Evolutionary conservation across 2,797 vertebrate genomes (phyloP).

Genomic region (Graptemys geographica): DNA sequence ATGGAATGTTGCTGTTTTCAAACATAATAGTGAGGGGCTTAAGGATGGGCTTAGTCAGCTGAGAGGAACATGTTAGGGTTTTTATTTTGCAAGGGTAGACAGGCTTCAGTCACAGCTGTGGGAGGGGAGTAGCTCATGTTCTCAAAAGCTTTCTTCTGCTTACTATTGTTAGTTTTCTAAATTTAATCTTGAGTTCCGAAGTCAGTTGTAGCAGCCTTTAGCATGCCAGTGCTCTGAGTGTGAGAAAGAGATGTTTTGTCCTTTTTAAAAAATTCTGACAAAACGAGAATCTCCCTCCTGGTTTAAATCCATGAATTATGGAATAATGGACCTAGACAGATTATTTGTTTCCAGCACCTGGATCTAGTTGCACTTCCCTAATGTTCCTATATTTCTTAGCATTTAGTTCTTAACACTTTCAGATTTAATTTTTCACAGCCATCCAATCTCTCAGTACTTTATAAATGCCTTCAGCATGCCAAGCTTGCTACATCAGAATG

Average conservation of each 20-base stretch:
- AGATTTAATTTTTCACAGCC: neutral
- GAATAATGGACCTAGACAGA: neutral
- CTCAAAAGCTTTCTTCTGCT: neutral
- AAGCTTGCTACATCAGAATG: neutral
- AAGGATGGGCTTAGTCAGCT: neutral
- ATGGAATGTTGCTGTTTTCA: neutral
- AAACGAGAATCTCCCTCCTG: neutral
- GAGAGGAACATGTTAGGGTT: neutral
- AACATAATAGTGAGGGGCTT: neutral
- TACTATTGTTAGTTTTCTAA: neutral
- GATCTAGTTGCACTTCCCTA: neutral
- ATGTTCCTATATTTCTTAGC: neutral
- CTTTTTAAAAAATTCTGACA: neutral
- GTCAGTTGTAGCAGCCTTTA: neutral
- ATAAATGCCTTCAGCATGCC: neutral
- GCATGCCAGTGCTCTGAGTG: neutral
- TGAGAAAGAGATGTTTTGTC: neutral
- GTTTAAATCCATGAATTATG: neutral
- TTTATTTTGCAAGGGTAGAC: neutral
- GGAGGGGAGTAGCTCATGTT: neutral
- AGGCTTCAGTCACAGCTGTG: neutral
- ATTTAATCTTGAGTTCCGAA: neutral
- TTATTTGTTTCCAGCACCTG: neutral
- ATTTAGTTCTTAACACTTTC: constrained; percentile 18
- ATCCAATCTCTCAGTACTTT: neutral